A percentile compares a stretch with the other conserved stretches of the same genome.
Conservation (phyloP, 2,113 vertebrate genomes). For the Brachirus orientalis region DNA sequence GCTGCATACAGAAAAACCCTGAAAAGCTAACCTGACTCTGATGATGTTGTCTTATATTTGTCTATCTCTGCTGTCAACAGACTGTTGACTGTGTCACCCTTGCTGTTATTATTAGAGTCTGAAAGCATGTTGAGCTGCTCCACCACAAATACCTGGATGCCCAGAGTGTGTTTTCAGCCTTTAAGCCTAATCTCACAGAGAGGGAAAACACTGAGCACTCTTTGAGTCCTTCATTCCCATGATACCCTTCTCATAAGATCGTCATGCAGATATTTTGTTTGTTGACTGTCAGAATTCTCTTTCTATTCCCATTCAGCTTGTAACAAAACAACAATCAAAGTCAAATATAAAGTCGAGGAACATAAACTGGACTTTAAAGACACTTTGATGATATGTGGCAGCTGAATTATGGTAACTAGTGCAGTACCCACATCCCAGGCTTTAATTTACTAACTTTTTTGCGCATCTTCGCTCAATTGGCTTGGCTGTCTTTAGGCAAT, state of each 20-base stretch:
- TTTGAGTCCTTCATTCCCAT: conserved; percentile 30
- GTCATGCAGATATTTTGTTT: conserved; percentile 23
- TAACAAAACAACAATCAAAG: conserved; percentile 33
- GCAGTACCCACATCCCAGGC: conserved; percentile 12
- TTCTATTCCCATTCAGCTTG: conserved; percentile 15
- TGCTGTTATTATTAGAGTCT: conserved; percentile 25
- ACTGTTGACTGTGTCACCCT: neutral
- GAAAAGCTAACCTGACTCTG: conserved; percentile 1
- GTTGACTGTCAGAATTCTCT: conserved; percentile 17
- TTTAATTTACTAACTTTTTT: neutral
- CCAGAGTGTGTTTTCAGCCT: conserved; percentile 19
- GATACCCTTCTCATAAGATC: conserved; percentile 22
- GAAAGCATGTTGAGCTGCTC: conserved; percentile 21
- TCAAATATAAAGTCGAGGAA: conserved; percentile 26
- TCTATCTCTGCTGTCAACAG: conserved; percentile 16
- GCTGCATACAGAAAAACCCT: neutral
- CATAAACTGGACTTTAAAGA: conserved; percentile 13
- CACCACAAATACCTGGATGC: conserved; percentile 34
- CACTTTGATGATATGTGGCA: conserved; percentile 18
- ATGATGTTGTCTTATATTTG: conserved; percentile 9
- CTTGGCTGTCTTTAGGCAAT: too few species aligned
- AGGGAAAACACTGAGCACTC: conserved; percentile 10
- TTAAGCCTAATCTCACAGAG: conserved; percentile 37
- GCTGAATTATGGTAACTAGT: conserved; percentile 22
- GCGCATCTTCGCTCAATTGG: too few species aligned